phyloP scores from a whole-genome alignment of 2,113 vertebrate species.

The Clupea harengus region DNA sequence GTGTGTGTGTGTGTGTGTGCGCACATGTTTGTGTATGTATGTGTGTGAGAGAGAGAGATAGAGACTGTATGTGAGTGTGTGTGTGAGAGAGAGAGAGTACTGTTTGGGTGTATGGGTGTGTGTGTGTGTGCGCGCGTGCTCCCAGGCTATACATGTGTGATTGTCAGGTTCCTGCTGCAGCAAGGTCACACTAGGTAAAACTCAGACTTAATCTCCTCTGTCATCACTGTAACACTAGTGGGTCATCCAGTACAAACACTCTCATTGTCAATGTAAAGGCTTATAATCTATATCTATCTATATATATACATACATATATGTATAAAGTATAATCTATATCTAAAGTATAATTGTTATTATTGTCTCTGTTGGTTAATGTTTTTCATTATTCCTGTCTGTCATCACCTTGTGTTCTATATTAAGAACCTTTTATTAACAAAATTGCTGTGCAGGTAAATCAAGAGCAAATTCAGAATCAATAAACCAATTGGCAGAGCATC shows the following conservation, averaged over 20 bases:
- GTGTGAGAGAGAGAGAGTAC: neutral
- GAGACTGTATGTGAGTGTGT: neutral
- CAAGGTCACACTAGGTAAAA: neutral
- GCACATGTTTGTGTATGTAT: too few relatives aligned
- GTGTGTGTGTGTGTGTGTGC: too few relatives aligned
- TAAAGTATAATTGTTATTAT: neutral
- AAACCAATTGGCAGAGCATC: neutral
- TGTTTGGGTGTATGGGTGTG: neutral
- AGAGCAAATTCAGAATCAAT: slow-evolving; percentile 18
- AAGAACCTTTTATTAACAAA: slow-evolving; percentile 12
- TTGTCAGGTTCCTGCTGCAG: neutral
- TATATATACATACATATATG: too few relatives aligned
- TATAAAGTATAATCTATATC: too few relatives aligned
- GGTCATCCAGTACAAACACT: neutral
- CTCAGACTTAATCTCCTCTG: neutral
- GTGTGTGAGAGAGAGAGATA: too few relatives aligned
- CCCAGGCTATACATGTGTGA: neutral
- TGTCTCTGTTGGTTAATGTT: neutral
- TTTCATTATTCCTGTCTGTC: neutral
- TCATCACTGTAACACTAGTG: neutral
- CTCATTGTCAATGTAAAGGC: neutral
- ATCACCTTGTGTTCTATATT: neutral
- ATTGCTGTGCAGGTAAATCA: slow-evolving; percentile 15
- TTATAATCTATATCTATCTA: too few relatives aligned
- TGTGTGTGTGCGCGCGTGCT: neutral